Evolutionary conservation across 2,888 invertebrate genomes (phyloP).

Genomic region (Dioctria rufipes): DNA sequence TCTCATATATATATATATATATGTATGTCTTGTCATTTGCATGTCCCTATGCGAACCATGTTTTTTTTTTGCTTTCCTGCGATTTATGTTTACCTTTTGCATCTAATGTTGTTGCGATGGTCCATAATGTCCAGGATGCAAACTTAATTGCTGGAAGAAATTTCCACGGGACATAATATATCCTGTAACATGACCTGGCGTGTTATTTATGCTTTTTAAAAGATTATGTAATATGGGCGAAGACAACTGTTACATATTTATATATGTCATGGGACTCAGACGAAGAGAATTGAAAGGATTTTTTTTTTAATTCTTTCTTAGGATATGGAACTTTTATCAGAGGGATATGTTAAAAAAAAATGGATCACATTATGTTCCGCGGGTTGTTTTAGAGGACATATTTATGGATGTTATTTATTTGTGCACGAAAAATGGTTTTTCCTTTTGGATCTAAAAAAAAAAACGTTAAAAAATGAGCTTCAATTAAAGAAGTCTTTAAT

Average conservation of each 20-base stretch:
- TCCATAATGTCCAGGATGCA: slow-evolving; percentile 43
- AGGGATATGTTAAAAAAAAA: too few species aligned
- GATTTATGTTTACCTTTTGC: slow-evolving; percentile 51
- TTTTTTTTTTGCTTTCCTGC: background rate
- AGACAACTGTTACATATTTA: background rate
- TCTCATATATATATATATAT: background rate
- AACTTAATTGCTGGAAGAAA: slow-evolving; percentile 42
- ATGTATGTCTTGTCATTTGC: slow-evolving; percentile 26
- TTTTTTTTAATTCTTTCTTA: too few species aligned
- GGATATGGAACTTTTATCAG: too few species aligned
- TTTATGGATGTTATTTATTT: too few species aligned
- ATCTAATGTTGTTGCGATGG: slow-evolving; percentile 20
- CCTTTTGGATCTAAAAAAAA: too few species aligned
- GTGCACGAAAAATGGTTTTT: too few species aligned
- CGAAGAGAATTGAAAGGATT: too few species aligned
- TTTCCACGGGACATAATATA: slow-evolving; percentile 5
- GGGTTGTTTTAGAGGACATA: too few species aligned
- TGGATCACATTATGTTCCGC: too few species aligned
- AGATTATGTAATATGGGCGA: slow-evolving; percentile 4
- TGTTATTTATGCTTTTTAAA: slow-evolving; percentile 8
- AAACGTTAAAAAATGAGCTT: too few species aligned
- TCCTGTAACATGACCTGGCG: slow-evolving; percentile 30
- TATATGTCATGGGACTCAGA: too few species aligned
- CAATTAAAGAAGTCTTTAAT: too few species aligned
- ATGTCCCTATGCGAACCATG: background rate